Evolutionary conservation across 1,140 invertebrate species (phyloP).

Genomic region (Cyclargus thomasi): DNA sequence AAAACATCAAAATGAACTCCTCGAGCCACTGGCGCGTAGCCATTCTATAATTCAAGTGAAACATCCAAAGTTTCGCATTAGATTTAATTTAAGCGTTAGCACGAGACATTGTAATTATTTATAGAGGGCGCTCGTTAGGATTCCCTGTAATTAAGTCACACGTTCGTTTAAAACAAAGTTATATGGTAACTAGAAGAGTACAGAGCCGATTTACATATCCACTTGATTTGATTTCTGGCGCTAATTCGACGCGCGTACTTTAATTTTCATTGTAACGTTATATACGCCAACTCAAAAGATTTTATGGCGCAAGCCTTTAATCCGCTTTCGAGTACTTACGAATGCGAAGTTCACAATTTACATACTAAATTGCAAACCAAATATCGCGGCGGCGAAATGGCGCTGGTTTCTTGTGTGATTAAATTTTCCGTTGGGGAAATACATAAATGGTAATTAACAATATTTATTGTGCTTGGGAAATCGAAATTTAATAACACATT

Average conservation of each 20-base stretch:
- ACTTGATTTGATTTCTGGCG: constrained; percentile 1
- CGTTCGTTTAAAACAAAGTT: not conserved
- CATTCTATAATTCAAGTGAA: no score
- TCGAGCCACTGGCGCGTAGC: no score
- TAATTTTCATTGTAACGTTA: constrained; percentile 1
- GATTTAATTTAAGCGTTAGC: not conserved
- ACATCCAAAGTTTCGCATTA: not conserved
- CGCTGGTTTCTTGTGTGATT: not conserved
- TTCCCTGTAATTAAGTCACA: constrained; percentile 3
- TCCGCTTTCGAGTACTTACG: constrained; percentile 42
- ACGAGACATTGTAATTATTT: not conserved
- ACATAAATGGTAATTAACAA: constrained; percentile 1
- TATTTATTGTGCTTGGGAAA: not conserved
- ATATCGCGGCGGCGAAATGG: constrained; percentile 27
- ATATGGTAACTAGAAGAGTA: constrained; percentile 1
- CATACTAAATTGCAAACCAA: constrained; percentile 53
- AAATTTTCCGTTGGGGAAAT: not conserved
- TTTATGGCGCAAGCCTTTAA: constrained; percentile 37
- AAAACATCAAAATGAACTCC: not conserved
- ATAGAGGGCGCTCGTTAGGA: not conserved
- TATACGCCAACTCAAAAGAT: constrained; percentile 30
- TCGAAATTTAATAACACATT: not conserved
- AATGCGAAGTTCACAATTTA: constrained; percentile 49
- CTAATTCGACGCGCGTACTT: not conserved
- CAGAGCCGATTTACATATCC: not conserved